Evolutionary conservation across 2,888 invertebrate species (phyloP).

Genomic region (Calameuta pallipes): DNA sequence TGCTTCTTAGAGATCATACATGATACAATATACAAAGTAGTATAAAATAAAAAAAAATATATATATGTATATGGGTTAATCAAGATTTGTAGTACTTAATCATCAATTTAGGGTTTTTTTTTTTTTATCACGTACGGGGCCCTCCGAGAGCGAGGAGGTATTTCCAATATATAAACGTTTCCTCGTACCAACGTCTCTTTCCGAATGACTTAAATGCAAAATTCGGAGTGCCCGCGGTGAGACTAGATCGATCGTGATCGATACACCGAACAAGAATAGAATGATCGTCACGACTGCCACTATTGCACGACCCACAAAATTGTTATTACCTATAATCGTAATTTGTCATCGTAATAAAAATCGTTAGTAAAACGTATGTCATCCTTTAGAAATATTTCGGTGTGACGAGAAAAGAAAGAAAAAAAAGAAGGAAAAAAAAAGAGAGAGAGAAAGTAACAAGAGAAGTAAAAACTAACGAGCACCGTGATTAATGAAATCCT

Average conservation of each 20-base stretch:
- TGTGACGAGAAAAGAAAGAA: too few relatives aligned
- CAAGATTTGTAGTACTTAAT: conserved; percentile 53
- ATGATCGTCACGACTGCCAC: too few relatives aligned
- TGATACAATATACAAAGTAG: conserved; percentile 64
- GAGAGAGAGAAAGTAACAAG: too few relatives aligned
- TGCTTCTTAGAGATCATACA: conserved; percentile 65
- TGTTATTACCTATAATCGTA: too few relatives aligned
- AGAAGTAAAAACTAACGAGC: too few relatives aligned
- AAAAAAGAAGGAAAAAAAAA: too few relatives aligned
- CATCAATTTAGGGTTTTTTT: conserved; percentile 33
- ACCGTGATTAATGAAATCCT: too few relatives aligned
- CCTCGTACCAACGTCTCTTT: not conserved
- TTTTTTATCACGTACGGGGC: conserved; percentile 48
- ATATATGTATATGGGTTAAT: conserved; percentile 42
- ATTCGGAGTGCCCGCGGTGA: conserved; percentile 12
- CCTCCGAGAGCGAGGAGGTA: conserved; percentile 22
- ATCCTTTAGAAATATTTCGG: too few relatives aligned
- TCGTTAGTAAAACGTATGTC: too few relatives aligned
- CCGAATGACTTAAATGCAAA: not conserved
- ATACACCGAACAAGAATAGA: too few relatives aligned
- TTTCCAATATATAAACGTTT: conserved; percentile 24
- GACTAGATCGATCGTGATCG: conserved; percentile 8
- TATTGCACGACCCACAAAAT: too few relatives aligned
- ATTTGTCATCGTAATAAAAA: too few relatives aligned
- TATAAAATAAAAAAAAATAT: conserved; percentile 61